Evolutionary conservation across 2,888 invertebrate genomes (phyloP), one percentile per base, ranked within the genome.

Genomic region (Torymus aiolomorphi): DNA sequence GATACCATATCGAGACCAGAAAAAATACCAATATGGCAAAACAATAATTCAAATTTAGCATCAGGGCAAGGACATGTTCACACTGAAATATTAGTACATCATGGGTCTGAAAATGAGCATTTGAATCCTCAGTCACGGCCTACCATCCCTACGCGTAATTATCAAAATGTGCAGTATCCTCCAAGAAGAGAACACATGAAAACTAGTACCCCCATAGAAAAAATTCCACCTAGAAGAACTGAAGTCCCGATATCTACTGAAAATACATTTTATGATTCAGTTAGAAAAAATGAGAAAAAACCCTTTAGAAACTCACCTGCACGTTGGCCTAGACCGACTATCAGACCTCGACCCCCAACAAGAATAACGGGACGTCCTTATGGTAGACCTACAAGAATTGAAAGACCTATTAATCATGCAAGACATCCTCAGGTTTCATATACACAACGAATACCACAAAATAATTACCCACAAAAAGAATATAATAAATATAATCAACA

Each of bases 81-180:
- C 62, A 86, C 88, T 0, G 90, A 89, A 71, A 89, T 89, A 54
- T 82, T 88, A 24, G 88, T 89, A 10, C 89, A 89, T 69, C 89
- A 89, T 59, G 86, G 88, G 66, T 85, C 86, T 4, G 89, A 89
- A 66, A 85, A 81, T 11, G 76, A 87, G 10, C 87, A 87, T 52
- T 70, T 85, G 65, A 86, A 86, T 57, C 86, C 87, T 2, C 87
- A 86, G 13, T 71, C 85, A 8, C 83, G 86, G 16, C 76, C 83
- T 14, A 63, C 83, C 4, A 80, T 63, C 2, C 82, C 83, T 57
- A 73, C 82, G 14, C 84, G 81, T 51, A 82, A 78, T 2, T 81
- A 84, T 56, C 75, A 75, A 12, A 85, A 80, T 13, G 42, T 75
- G 18, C 82, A 82, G n/a, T 84, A 84, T n/a, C 86, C 88, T 61